Evolutionary conservation across 2,888 invertebrate species (phyloP).

Genomic region (Mythimna pallens): DNA sequence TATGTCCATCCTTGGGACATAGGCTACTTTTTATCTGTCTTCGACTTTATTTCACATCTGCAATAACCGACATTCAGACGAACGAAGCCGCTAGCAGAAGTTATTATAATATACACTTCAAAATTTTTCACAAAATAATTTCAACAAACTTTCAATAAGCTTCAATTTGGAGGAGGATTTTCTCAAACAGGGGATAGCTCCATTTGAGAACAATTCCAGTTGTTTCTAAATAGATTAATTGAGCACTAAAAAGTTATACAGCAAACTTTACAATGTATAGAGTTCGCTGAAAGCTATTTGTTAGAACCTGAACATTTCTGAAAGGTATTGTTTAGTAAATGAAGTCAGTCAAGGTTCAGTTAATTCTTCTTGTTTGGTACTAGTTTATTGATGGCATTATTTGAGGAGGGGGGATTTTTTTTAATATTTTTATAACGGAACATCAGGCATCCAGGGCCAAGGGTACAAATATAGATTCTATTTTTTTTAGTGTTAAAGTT

Average conservation of each 20-base stretch:
- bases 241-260: slow-evolving; percentile 45
- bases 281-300: slow-evolving; percentile 38
- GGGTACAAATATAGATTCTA: too few relatives aligned
- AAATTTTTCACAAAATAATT: slow-evolving; percentile 22
- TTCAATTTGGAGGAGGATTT: slow-evolving; percentile 32
- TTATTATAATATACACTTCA: slow-evolving; percentile 28
- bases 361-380: slow-evolving; percentile 7
- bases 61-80: too few relatives aligned
- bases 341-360: slow-evolving; percentile 6
- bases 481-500: too few relatives aligned
- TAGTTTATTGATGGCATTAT: not conserved
- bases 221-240: slow-evolving; percentile 50
- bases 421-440: not conserved
- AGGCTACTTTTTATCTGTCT: too few relatives aligned
- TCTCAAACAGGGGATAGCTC: slow-evolving; percentile 32
- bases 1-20: too few relatives aligned
- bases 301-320: slow-evolving; percentile 27
- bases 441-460: too few relatives aligned
- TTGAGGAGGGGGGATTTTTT: not conserved
- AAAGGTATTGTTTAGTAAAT: slow-evolving; percentile 29
- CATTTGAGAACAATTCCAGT: slow-evolving; percentile 41
- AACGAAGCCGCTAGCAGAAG: too few relatives aligned
- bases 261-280: slow-evolving; percentile 41
- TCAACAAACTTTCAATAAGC: slow-evolving; percentile 11
- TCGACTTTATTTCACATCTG: too few relatives aligned